A percentile compares a stretch with the other conserved stretches of the same genome.
phyloP scores from a whole-genome alignment of 2,888 invertebrate genomes.

The Torymus auratus region DNA sequence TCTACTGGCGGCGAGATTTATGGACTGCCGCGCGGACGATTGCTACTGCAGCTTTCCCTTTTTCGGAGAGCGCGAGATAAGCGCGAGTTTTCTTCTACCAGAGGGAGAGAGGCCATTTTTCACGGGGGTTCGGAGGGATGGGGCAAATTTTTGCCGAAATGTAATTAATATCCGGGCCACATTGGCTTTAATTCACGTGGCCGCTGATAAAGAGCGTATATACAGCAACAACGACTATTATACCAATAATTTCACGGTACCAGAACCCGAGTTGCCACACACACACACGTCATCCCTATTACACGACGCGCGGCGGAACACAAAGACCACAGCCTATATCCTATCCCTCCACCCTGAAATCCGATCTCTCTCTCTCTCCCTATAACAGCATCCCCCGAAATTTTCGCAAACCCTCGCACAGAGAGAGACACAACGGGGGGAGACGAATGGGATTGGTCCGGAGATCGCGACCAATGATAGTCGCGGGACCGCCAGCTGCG shows the following conservation, averaged over 20 bases:
- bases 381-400: conserved; percentile 34
- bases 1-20: conserved; percentile 26
- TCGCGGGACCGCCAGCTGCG: conserved; percentile 66
- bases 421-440: conserved; percentile 31
- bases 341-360: conserved; percentile 24
- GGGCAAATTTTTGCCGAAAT: no score
- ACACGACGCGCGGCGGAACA: no score
- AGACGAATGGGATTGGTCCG: conserved; percentile 72
- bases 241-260: no score
- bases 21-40: conserved; percentile 31
- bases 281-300: no score
- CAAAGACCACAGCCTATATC: neutral
- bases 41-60: conserved; percentile 21
- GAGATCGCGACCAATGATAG: conserved; percentile 76
- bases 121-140: no score
- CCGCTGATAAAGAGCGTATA: no score
- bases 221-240: no score
- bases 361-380: conserved; percentile 27
- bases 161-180: no score
- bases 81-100: no score
- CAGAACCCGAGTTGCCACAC: no score
- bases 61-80: neutral
- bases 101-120: no score
- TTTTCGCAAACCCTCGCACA: conserved; percentile 26
- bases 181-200: no score